Conservation (phyloP, 1,140 invertebrate species). For the Leptonema lineaticorne region DNA sequence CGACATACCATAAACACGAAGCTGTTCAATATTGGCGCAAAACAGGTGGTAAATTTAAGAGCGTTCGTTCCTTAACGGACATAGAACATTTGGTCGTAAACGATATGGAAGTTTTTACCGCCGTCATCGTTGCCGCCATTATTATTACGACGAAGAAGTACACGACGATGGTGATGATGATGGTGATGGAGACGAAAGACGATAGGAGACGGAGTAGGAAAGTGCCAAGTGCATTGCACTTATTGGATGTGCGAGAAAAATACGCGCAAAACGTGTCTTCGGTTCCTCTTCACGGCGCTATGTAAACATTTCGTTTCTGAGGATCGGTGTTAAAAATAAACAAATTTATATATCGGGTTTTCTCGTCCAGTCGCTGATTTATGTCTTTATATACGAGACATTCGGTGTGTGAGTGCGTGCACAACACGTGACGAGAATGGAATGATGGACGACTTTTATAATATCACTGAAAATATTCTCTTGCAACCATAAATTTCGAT, state of each 20-base stretch:
- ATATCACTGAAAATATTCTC: too few species aligned
- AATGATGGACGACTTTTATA: too few species aligned
- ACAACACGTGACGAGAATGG: too few species aligned
- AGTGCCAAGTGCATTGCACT: constrained; percentile 19
- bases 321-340: constrained; percentile 27
- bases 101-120: too few species aligned
- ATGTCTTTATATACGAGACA: not conserved
- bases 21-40: too few species aligned
- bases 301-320: constrained; percentile 20
- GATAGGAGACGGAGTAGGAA: not conserved
- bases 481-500: too few species aligned
- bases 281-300: not conserved
- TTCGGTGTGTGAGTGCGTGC: not conserved
- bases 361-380: constrained; percentile 19
- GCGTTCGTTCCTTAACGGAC: too few species aligned
- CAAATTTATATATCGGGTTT: not conserved
- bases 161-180: not conserved
- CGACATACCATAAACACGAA: too few species aligned
- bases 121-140: not conserved
- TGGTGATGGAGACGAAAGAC: not conserved
- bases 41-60: too few species aligned
- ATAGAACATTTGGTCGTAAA: too few species aligned
- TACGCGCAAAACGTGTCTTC: constrained; percentile 18
- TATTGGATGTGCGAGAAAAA: constrained; percentile 23
- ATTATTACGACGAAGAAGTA: not conserved